Conservation (phyloP, 1,140 invertebrate genomes). For the Aphelenchoides avenae region DNA sequence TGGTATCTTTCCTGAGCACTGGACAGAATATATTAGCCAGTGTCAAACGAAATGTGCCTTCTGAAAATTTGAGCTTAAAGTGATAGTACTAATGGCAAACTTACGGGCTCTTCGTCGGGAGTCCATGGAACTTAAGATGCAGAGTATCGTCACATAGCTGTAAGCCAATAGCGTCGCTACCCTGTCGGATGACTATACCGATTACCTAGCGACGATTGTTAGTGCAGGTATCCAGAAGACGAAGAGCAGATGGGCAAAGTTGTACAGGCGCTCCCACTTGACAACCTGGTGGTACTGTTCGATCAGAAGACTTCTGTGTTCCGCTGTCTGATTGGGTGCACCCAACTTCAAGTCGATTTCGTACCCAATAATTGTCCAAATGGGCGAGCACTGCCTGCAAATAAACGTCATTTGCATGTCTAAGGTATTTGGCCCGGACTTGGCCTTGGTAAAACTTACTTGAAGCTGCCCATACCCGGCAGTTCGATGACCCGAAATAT, state of each 20-base stretch:
- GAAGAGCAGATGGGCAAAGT: constrained; percentile 49
- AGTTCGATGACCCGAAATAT: constrained; percentile 53
- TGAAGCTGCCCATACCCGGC: constrained; percentile 45
- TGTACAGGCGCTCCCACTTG: constrained; percentile 45
- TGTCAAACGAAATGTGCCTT: no score
- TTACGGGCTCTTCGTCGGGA: no score
- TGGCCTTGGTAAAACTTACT: constrained; percentile 29
- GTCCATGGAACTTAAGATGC: constrained; percentile 46
- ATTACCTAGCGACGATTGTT: constrained; percentile 44
- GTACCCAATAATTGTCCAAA: constrained; percentile 54
- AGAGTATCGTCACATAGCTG: constrained; percentile 43
- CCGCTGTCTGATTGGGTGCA: constrained; percentile 6
- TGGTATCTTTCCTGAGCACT: no score
- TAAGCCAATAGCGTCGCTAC: no score
- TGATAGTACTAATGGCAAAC: no score
- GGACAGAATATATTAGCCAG: no score
- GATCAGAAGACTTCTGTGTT: constrained; percentile 15
- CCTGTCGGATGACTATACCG: no score
- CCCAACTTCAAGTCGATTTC: constrained; percentile 44
- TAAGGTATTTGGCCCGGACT: not conserved
- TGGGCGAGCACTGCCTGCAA: constrained; percentile 48
- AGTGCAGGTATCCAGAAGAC: constrained; percentile 56
- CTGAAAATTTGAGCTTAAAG: no score
- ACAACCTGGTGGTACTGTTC: constrained; percentile 26
- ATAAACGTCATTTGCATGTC: not conserved